Base-by-base conservation (phyloP, 2,888 invertebrate species). In the Hirtodrosophila histrioides region DNA sequence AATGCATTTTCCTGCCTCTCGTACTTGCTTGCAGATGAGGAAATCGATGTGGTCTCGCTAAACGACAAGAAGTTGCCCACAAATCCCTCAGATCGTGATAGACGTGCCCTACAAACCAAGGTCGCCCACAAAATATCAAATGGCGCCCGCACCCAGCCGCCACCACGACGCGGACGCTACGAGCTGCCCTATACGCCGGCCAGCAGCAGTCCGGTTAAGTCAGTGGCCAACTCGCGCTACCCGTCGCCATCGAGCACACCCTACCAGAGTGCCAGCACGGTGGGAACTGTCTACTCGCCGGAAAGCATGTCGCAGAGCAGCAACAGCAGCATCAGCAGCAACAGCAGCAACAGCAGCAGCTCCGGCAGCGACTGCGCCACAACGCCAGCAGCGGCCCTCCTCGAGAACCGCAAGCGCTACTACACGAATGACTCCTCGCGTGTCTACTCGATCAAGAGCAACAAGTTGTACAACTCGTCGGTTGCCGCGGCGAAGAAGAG, bases 31-130 rank as follows among this genome's bases (percentile, higher is more conserved):
- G 46, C 85, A 91, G 91, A 91, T 75, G 96, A 96, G 92, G 96
- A 96, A 93, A 96, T 96, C 88, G 97, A 97, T 90, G 97, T 96
- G 54, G 96, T 96, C 53, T 95, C 95, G 0, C 92, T 95, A 73
- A 94, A 94, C 69, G 94, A 94, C 65, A 92, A 92, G 70, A 90
- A 85, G 80, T 90, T 95, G 49, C 95, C 96, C 29, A 95, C 94
- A 65, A 94, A 94, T 90, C 95, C 96, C 10, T 94, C 95, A 17
- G 93, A 93, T 33, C 93, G 93, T 69, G 95, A 95, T 90, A 94
- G 94, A 61, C 94, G 95, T 69, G 94, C 94, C 69, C 92, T 92
- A 3, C 94, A 94, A 91, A 92, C 92, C 54, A 93, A 93, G 40
- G 93, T 94, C 77, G 94, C 94, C 44, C 92, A 93, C 23, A 94